Percentiles rank a stretch among this genome's conserved stretches.
Evolutionary conservation across 1,140 invertebrate species (phyloP).

Genomic region (Formica exsecta): DNA sequence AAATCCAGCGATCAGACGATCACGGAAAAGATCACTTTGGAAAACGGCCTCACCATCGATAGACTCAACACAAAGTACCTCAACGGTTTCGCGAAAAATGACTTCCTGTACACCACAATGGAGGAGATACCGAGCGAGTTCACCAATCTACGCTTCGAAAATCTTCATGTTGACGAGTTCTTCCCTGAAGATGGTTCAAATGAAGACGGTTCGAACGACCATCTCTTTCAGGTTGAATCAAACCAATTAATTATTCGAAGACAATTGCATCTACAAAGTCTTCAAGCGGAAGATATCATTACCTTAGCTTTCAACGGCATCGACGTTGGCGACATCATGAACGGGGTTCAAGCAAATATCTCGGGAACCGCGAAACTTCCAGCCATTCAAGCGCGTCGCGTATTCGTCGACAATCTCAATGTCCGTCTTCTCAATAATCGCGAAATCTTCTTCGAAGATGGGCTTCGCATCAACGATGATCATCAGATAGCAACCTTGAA

Average conservation of each 20-base stretch:
- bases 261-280: slow-evolving; percentile 60
- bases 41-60: slow-evolving; percentile 71
- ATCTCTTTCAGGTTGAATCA: slow-evolving; percentile 45
- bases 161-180: slow-evolving; percentile 64
- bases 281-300: slow-evolving; percentile 66
- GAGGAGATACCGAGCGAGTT: slow-evolving; percentile 64
- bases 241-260: slow-evolving; percentile 51
- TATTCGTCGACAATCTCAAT: slow-evolving; percentile 60
- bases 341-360: slow-evolving; percentile 33
- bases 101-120: slow-evolving; percentile 75
- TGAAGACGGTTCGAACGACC: neutral
- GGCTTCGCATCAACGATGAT: slow-evolving; percentile 28
- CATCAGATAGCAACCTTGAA: slow-evolving; percentile 39
- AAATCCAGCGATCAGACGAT: slow-evolving; percentile 77
- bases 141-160: slow-evolving; percentile 67
- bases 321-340: slow-evolving; percentile 62
- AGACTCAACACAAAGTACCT: slow-evolving; percentile 67
- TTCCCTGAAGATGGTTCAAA: neutral
- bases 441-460: slow-evolving; percentile 32
- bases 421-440: slow-evolving; percentile 62
- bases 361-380: slow-evolving; percentile 20
- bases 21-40: slow-evolving; percentile 49
- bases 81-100: slow-evolving; percentile 69
- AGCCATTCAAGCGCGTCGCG: slow-evolving; percentile 20
- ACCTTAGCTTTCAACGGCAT: slow-evolving; percentile 71